These are phyloP conservation scores for Cynaeus angustus DNA, from an alignment of 2,888 invertebrate species.

Conservation along the genomic window DNA sequence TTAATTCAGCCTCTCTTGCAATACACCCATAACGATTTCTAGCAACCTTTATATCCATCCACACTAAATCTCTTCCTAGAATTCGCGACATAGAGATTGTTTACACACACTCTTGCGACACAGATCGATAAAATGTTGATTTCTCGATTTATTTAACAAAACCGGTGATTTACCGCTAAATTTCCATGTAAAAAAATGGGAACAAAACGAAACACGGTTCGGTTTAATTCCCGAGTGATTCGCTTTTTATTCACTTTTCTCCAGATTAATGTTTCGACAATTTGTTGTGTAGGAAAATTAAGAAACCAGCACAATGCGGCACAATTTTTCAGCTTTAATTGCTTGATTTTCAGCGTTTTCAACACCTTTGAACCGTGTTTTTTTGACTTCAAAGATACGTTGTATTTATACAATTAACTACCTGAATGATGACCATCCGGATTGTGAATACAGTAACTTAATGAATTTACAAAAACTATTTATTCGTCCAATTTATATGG, in stretches of 20 bases:
- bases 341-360: conserved; percentile 9
- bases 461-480: conserved; percentile 6
- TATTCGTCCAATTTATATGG: conserved; percentile 1
- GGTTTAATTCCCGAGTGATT: no score
- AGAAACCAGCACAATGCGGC: conserved; percentile 1
- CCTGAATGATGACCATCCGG: conserved; percentile 9
- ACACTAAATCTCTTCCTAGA: conserved; percentile 2
- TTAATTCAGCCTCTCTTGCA: neutral
- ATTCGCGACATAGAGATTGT: conserved; percentile 28
- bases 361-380: neutral
- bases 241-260: conserved; percentile 4
- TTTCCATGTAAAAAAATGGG: no score
- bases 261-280: conserved; percentile 3
- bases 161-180: no score
- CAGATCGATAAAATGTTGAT: conserved; percentile 35
- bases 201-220: no score
- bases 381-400: conserved; percentile 7
- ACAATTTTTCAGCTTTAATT: conserved; percentile 21
- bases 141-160: conserved; percentile 38
- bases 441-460: no score
- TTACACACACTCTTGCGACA: conserved; percentile 28
- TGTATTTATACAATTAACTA: conserved; percentile 20
- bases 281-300: conserved; percentile 1
- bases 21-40: neutral
- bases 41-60: conserved; percentile 14